Base-by-base conservation (phyloP, 2,113 vertebrate genomes). In the Gobio gobio region DNA sequence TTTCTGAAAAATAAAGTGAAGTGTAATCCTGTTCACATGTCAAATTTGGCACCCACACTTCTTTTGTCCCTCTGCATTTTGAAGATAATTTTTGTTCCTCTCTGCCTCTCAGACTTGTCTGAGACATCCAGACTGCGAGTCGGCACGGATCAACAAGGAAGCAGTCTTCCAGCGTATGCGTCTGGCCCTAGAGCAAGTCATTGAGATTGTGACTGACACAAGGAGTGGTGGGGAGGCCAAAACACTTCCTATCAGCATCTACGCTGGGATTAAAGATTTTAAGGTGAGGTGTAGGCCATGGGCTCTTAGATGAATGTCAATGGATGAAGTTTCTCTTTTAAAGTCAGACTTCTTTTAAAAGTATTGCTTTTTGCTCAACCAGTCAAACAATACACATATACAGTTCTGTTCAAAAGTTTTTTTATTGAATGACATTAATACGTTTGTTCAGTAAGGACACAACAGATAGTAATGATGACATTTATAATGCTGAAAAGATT, bases 111-210 rank as follows among this genome's bases (percentile, higher is more conserved):
- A 99, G 98, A 99, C 98, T 5, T 99, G 98, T 94, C 96, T 99
- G 80, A 95, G 98, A 93, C 98, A 99, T 89, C 98, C 98, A n/a
- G 97, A 96, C 90, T 99, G 98, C 33, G 98, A 99, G 92, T 99
- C 98, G 2, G 98, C 98, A 8, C 95, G 97, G 78, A 95, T 97
- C 93, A 99, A 99, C 94, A 99, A 99, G 93, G 97, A 96, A 66
- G 97, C 96, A 1, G 98, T 99, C 82, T 99, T 99, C 92, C 95
- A 97, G 88, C 95, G 98, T 51, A 99, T 99, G 97, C 96, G 97
- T 87, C 91, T 95, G 64, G 97, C 98, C 82, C 93, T 99, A 94
- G 97, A 97, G 90, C 97, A 99, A 90, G 97, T 99, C 85, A 97
- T 99, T 89, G 97, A 98, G 90, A 99, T 99, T 36, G 97, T 99